These are phyloP conservation scores for Balaeniceps rex DNA, from an alignment of 2,113 vertebrate genomes.

Conservation along the genomic window DNA sequence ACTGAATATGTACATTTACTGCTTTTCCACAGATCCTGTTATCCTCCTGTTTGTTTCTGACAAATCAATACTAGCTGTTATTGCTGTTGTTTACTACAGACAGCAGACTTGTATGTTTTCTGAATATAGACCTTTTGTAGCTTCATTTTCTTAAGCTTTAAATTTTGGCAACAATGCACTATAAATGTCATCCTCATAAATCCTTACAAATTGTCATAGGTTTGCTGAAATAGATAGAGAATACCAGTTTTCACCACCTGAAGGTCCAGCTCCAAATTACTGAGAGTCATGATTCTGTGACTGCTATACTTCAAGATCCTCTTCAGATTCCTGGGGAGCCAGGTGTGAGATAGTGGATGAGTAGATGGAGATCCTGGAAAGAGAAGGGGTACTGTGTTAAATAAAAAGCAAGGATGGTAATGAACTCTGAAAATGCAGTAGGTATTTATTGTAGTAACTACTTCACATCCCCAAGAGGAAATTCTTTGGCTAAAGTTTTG, in stretches of 20 bases:
- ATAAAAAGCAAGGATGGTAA: not conserved
- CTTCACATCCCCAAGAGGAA: not conserved
- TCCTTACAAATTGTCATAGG: not conserved
- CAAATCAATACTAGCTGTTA: not conserved
- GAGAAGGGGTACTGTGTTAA: not conserved
- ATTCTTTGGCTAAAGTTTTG: not conserved
- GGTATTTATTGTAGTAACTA: not conserved
- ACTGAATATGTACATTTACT: not conserved
- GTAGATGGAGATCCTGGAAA: not conserved
- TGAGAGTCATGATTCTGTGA: not conserved
- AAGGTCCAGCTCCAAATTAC: not conserved
- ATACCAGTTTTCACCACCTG: not conserved
- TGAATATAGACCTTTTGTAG: not conserved
- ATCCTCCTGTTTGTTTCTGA: not conserved
- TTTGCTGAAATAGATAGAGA: not conserved
- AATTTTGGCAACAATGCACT: not conserved
- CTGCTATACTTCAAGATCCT: not conserved
- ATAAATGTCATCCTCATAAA: not conserved
- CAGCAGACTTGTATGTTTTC: not conserved
- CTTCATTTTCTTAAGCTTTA: not conserved
- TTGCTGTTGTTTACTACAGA: not conserved
- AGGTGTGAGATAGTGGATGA: not conserved
- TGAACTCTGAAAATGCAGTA: not conserved
- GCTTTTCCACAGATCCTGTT: not conserved
- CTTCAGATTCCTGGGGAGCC: not conserved